Base-by-base conservation (phyloP, 2,797 vertebrate genomes). In the Micrastur ruficollis region DNA sequence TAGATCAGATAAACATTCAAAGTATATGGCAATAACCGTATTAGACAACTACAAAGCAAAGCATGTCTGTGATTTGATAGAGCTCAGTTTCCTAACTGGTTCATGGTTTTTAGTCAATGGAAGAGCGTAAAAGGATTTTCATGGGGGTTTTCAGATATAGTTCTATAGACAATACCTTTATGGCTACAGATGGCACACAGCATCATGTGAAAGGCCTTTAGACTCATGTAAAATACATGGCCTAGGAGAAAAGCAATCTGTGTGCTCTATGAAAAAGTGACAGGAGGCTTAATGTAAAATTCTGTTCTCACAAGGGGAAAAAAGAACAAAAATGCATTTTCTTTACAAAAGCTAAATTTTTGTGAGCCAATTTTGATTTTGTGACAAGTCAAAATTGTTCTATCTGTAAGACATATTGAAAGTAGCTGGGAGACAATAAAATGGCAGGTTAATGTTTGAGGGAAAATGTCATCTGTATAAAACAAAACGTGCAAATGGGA, bases 391-490 rank as follows among this genome's bases (percentile, higher is more conserved):
- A 89, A 75, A 91, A 95, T 90, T 95, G 50, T 62, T 90, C 90
- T 47, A 14, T 85, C 71, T 81, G 11, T 4, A 68, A 71, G 96
- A 92, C 90, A 84, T 91, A 84, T 84, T 88, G 96, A 44, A 75
- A 50, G 46, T 83, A 67, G 36, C 36, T 72, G 36, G 66, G 84
- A 93, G 92, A 96, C 89, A 93, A 86, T 96, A 92, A 96, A 97
- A 94, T 92, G 80, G 93, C 82, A 92, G 89, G 94, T 96, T 96
- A 97, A 95, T 93, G 84, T 91, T 94, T 76, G 90, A 93, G 82
- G 91, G 96, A 93, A 97, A 97, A 97, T 96, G 95, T 91, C 97
- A 96, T 56, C 92, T 84, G 55, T 95, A 95, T 96, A 95, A 97
- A 96, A 92, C 67, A 85, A 89, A 87, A 78, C 6, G 3, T 92